Percentiles rank a stretch among this genome's conserved stretches.
These are phyloP conservation scores for Leontocebus nigricollis DNA, from an alignment of 2,797 vertebrate genomes.

Conservation along the genomic window DNA sequence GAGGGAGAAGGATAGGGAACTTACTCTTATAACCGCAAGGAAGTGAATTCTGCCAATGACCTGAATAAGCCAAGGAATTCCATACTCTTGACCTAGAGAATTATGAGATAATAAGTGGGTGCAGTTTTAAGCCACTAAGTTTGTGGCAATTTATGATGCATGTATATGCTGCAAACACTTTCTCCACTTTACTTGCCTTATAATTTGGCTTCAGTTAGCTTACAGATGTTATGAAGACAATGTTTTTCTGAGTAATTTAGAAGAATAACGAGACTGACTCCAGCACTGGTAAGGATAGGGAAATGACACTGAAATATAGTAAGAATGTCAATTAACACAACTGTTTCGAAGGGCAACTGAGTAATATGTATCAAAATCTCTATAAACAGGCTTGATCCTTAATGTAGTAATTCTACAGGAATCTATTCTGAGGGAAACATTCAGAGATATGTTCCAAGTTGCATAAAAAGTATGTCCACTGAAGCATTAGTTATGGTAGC, in stretches of 20 bases:
- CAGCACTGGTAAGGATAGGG: background rate
- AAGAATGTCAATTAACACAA: background rate
- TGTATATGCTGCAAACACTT: background rate
- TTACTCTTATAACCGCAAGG: background rate
- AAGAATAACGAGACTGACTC: constrained; percentile 14
- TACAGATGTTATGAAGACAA: background rate
- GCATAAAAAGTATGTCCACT: background rate
- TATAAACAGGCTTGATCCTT: background rate
- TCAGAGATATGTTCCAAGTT: background rate
- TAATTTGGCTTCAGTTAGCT: background rate
- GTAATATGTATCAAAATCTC: background rate
- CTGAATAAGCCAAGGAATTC: background rate
- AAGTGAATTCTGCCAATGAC: background rate
- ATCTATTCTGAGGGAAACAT: background rate
- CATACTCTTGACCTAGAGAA: background rate
- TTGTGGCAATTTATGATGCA: background rate
- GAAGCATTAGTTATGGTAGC: background rate
- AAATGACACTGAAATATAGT: background rate
- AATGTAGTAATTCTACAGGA: background rate
- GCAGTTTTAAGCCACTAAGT: background rate
- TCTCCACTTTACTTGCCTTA: background rate
- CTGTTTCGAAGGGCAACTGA: background rate
- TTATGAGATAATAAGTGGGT: background rate
- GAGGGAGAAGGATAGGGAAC: background rate
- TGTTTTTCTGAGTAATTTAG: background rate